Base-by-base conservation (phyloP, 2,888 invertebrate genomes). In the Ectobius pallidus region DNA sequence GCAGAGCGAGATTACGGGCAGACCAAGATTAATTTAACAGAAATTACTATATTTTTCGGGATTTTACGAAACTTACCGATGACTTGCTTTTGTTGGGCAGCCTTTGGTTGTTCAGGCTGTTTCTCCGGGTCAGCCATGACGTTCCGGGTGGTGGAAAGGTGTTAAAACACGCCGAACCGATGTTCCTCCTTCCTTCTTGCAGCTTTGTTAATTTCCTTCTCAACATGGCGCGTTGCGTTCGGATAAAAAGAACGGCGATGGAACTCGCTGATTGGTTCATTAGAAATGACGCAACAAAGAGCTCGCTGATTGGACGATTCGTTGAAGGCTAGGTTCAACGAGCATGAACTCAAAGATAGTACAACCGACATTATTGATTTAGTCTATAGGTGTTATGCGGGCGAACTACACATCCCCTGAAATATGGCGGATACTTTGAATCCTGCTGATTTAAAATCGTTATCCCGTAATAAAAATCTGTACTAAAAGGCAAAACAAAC, bases 81-180 rank as follows among this genome's bases (percentile, higher is more conserved):
- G 86, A 94, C 88, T 89, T 92, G 92, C 89, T 96, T 95, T 86
- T 91, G 91, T 86, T 89, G 90, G 84, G 86, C 88, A 86, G 88
- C 88, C 87, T 88, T 90, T 86, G 89, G 85, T 84, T 88, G 87
- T 73, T 90, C 89, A 84, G 91, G 89, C 88, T 90, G 90, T 87
- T 92, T 91, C 87, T 94, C 95, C 89, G 95, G 92, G 92, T 96
- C 96, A 92, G 95, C 95, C 96, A 96, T 96, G 92, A 90, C 91
- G 91, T 90, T 87, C 89, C 87, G 89, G 90, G 80, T 83, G 82
- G 81, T 80, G 81, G 81, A 82, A 77, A 77, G 82, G 82, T 83
- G 82, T 82, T 83, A 83, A 83, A 81, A 76, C 82, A 74, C 83
- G 82, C 83, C 84, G 83, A 82, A 83, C 84, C 84, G 85, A 83